phyloP scores from a whole-genome alignment of 53 echinoderm and acorn worm genomes.

The Crossaster papposus region DNA sequence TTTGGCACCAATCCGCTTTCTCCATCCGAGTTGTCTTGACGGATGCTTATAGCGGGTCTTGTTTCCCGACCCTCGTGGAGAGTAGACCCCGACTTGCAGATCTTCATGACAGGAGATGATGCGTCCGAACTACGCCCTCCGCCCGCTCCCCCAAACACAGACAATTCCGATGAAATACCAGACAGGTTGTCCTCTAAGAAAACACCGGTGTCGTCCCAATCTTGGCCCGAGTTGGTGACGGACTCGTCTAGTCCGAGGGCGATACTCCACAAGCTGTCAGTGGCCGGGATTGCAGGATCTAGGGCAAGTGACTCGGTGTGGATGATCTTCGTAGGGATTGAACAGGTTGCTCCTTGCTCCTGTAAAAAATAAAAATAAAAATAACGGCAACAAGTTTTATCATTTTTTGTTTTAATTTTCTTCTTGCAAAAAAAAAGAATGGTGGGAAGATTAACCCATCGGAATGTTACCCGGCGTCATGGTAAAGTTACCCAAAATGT shows the following conservation, averaged over 20 bases:
- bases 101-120: background rate
- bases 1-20: background rate
- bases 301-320: slow-evolving; percentile 1
- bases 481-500: no score
- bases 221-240: background rate
- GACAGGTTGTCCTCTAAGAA: background rate
- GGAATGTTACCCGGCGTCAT: no score
- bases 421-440: background rate
- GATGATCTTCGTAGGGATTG: background rate
- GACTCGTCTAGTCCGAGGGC: slow-evolving; percentile 42
- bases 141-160: background rate
- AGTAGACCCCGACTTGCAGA: background rate
- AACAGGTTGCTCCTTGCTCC: background rate
- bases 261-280: slow-evolving; percentile 43
- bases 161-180: slow-evolving; percentile 17
- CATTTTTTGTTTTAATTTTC: background rate
- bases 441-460: no score
- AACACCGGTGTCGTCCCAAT: background rate
- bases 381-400: background rate
- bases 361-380: background rate
- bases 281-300: slow-evolving; percentile 1
- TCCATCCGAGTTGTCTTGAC: background rate
- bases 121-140: background rate
- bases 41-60: background rate
- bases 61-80: background rate